Percentiles rank a stretch among this genome's conserved stretches.
Evolutionary conservation across 2,888 invertebrate genomes (phyloP).

Genomic region (Stenodema calcarata): DNA sequence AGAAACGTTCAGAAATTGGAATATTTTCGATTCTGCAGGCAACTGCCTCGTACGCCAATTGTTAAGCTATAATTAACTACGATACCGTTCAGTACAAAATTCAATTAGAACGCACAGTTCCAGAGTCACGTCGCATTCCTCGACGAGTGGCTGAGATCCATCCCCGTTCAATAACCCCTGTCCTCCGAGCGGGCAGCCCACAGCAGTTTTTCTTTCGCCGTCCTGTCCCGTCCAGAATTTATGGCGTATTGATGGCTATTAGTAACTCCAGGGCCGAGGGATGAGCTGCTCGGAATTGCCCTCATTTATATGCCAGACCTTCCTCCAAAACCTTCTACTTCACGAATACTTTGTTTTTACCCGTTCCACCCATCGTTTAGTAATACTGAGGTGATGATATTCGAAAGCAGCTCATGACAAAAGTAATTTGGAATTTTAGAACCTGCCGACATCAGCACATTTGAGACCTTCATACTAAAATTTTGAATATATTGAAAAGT

Average conservation of each 20-base stretch:
- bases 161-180: conserved; percentile 7
- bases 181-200: background rate
- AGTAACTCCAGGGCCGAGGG: conserved; percentile 1
- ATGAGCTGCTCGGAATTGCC: conserved; percentile 19
- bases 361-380: background rate
- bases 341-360: background rate
- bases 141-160: background rate
- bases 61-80: background rate
- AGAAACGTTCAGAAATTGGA: too few relatives aligned
- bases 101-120: background rate
- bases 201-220: conserved; percentile 6
- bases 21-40: too few relatives aligned
- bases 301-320: conserved; percentile 1
- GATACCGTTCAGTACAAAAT: background rate
- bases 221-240: background rate
- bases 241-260: conserved; percentile 24
- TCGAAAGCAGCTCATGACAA: too few relatives aligned
- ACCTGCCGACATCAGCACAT: too few relatives aligned
- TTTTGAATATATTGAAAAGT: too few relatives aligned
- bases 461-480: too few relatives aligned
- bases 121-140: background rate
- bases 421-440: too few relatives aligned
- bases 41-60: background rate
- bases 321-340: background rate
- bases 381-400: background rate